Conservation (phyloP, 2,888 invertebrate species). For the Auanema freiburgensis region DNA sequence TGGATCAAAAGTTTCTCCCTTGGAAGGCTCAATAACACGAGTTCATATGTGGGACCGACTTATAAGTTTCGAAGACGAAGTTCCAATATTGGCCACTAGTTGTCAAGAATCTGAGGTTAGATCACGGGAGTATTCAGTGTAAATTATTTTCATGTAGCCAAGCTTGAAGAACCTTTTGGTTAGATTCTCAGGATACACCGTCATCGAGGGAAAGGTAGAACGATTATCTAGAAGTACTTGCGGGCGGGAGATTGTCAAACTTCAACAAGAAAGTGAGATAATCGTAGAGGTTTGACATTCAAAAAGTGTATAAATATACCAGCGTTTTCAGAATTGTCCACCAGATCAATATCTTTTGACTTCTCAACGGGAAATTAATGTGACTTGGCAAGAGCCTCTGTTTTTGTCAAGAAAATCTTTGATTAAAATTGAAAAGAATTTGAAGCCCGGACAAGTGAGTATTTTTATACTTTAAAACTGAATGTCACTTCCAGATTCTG, state of each 20-base stretch:
- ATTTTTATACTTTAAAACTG: not conserved
- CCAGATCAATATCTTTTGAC: constrained; percentile 92
- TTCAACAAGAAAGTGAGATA: constrained; percentile 8
- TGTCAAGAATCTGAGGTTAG: constrained; percentile 54
- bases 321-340: constrained; percentile 72
- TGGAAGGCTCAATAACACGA: constrained; percentile 81
- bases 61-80: constrained; percentile 76
- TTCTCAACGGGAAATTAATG: constrained; percentile 67
- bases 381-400: constrained; percentile 59
- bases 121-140: constrained; percentile 1
- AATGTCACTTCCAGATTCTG: constrained; percentile 40
- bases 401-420: constrained; percentile 48
- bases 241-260: constrained; percentile 73
- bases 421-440: constrained; percentile 55
- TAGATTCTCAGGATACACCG: constrained; percentile 92
- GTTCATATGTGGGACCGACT: constrained; percentile 91
- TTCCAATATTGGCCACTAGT: constrained; percentile 56
- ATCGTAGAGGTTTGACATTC: constrained; percentile 17
- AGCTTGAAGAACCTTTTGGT: constrained; percentile 81
- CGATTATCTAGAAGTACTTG: constrained; percentile 78
- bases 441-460: constrained; percentile 56
- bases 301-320: not conserved
- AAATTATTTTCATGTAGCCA: constrained; percentile 69
- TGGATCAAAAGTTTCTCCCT: constrained; percentile 27
- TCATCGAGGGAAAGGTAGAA: constrained; percentile 66